Evolutionary conservation across 2,797 vertebrate species (phyloP).

Genomic region (Enteromius afrohamiltoni): DNA sequence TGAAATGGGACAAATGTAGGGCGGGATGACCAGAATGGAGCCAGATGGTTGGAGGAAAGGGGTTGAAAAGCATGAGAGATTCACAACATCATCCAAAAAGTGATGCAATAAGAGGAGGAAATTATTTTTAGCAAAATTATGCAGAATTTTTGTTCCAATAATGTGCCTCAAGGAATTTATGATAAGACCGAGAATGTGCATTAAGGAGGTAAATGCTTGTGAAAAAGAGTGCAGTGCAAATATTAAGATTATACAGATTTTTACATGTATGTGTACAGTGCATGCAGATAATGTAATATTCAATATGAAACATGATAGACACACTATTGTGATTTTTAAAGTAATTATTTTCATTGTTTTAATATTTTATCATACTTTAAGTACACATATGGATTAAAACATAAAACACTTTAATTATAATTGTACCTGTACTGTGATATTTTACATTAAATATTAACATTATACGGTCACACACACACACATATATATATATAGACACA

Average conservation of each 20-base stretch:
- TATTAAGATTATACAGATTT: neutral
- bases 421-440: neutral
- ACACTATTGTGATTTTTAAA: neutral
- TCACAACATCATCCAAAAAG: neutral
- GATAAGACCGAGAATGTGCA: neutral
- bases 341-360: neutral
- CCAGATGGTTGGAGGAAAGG: conserved; percentile 22
- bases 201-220: neutral
- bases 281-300: neutral
- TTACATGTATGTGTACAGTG: too few relatives aligned
- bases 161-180: neutral
- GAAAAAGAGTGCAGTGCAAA: neutral
- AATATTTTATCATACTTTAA: neutral
- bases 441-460: neutral
- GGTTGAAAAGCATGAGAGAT: neutral
- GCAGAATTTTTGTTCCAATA: neutral
- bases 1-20: conserved; percentile 29
- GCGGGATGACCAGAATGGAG: conserved; percentile 13
- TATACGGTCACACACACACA: too few relatives aligned
- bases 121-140: neutral
- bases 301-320: neutral
- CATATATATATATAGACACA: too few relatives aligned
- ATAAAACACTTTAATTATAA: neutral
- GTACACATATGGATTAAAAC: neutral
- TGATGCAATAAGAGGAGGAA: neutral